Conservation (phyloP, 1,140 invertebrate species). For the Philotrypesis tridentata region DNA sequence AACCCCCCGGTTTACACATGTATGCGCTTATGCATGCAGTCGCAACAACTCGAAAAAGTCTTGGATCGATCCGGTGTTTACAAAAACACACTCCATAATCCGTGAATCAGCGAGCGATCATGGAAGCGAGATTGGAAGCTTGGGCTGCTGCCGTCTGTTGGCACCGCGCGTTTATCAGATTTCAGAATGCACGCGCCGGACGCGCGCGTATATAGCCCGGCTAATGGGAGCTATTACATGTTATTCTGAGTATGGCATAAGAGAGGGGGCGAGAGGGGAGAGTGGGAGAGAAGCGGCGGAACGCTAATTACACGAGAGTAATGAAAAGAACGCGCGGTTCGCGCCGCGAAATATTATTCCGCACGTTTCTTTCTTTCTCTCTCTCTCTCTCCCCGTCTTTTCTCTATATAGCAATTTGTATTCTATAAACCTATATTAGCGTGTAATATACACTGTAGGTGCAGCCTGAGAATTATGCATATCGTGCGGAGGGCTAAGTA, state of each 20-base stretch:
- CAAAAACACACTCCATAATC: background rate
- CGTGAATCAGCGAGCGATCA: background rate
- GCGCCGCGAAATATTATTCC: too few species aligned
- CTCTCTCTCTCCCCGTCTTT: background rate
- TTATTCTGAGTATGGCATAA: background rate
- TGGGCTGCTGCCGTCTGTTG: background rate
- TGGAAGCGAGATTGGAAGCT: slow-evolving; percentile 12
- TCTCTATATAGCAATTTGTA: background rate
- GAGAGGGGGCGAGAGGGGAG: background rate
- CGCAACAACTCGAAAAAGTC: too few species aligned
- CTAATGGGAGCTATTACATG: background rate
- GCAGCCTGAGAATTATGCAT: too few species aligned
- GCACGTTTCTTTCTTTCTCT: background rate
- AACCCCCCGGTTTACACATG: too few species aligned
- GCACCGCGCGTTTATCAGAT: slow-evolving; percentile 27
- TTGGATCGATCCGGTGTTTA: too few species aligned
- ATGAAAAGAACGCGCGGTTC: background rate
- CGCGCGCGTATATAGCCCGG: background rate
- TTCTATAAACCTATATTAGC: background rate
- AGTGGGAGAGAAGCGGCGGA: background rate
- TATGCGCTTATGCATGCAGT: too few species aligned
- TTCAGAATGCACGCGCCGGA: background rate
- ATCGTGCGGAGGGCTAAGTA: background rate
- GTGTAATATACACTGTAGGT: too few species aligned
- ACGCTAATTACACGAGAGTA: background rate